Conservation (phyloP, 2,113 vertebrate species). For the Ahaetulla prasina region DNA sequence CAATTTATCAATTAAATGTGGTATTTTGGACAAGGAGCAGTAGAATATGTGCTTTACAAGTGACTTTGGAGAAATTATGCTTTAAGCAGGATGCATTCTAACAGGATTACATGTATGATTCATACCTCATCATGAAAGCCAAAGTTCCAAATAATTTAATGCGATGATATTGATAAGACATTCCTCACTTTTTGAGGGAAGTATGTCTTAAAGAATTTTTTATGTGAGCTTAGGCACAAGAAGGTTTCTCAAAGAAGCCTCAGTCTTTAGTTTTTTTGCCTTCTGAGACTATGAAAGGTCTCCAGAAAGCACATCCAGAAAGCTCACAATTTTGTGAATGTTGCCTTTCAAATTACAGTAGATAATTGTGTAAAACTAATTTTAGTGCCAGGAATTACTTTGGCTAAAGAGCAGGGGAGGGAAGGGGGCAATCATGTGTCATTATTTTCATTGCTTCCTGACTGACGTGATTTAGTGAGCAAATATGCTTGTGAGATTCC, state of each 20-base stretch:
- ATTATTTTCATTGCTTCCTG: background rate
- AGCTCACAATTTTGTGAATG: background rate
- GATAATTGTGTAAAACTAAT: background rate
- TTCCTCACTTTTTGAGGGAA: background rate
- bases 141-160: background rate
- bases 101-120: background rate
- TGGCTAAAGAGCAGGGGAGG: background rate
- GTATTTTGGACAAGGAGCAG: background rate
- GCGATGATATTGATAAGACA: background rate
- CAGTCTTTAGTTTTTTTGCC: background rate
- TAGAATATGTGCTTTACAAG: background rate
- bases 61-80: background rate
- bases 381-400: background rate
- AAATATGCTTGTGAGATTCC: constrained; percentile 15
- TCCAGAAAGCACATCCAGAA: background rate
- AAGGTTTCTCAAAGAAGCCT: background rate
- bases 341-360: background rate
- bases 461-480: background rate
- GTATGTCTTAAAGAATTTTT: background rate
- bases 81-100: background rate
- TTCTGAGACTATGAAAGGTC: background rate
- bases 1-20: background rate
- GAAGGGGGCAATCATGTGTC: background rate
- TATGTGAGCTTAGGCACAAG: background rate
- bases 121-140: background rate